phyloP scores from a whole-genome alignment of 2,113 vertebrate genomes.

The Pelecanus crispus region DNA sequence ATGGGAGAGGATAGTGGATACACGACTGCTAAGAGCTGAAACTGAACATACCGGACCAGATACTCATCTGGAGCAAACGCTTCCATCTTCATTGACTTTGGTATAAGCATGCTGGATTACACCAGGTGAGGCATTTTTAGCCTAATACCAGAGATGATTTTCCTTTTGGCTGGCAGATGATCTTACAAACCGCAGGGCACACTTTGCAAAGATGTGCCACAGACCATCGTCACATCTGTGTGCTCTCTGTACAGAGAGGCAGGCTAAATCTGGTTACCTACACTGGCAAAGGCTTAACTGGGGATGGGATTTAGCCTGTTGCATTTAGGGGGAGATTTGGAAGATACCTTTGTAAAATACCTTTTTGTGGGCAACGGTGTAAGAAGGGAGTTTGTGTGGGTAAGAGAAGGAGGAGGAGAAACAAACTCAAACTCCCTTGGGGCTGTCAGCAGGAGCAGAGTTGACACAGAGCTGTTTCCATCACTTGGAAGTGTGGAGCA shows the following conservation, averaged over 20 bases:
- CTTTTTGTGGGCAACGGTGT: neutral
- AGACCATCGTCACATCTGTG: slow-evolving; percentile 10
- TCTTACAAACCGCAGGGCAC: neutral
- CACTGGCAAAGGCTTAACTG: neutral
- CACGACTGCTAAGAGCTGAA: neutral
- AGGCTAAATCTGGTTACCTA: neutral
- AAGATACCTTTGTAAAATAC: neutral
- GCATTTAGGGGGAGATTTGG: slow-evolving; percentile 1
- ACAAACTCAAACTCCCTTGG: neutral
- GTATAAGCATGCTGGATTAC: neutral
- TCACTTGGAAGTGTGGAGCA: neutral
- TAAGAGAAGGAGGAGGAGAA: neutral
- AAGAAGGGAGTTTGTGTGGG: neutral
- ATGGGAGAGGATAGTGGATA: slow-evolving; percentile 25
- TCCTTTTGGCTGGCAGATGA: neutral
- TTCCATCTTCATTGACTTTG: neutral
- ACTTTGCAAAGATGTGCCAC: neutral
- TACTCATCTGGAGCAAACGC: neutral
- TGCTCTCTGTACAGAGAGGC: neutral
- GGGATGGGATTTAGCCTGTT: neutral
- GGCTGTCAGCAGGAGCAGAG: neutral
- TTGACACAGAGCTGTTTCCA: neutral
- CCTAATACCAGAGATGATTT: slow-evolving; percentile 19
- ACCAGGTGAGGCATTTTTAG: neutral
- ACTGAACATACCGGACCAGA: neutral